phyloP scores from a whole-genome alignment of 2,113 vertebrate species.

The Pandion haliaetus region DNA sequence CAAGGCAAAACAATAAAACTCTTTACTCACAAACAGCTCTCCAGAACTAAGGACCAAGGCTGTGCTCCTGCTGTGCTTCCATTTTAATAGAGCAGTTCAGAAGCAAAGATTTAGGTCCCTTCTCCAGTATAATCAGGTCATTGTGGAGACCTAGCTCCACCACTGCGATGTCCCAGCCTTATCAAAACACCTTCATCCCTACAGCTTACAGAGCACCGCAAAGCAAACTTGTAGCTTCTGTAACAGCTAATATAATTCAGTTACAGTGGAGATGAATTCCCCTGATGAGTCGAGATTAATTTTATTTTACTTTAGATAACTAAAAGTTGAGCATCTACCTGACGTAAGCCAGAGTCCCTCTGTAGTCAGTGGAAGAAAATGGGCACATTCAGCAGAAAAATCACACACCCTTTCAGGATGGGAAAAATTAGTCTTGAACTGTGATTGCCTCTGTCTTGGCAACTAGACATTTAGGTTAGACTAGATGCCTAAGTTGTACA shows the following conservation, averaged over 20 bases:
- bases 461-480: neutral
- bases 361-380: neutral
- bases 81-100: neutral
- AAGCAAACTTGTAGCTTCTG: neutral
- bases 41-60: neutral
- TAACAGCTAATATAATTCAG: neutral
- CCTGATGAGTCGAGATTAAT: neutral
- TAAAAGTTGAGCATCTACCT: neutral
- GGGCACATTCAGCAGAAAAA: neutral
- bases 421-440: neutral
- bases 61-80: neutral
- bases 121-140: neutral
- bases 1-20: neutral
- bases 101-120: conserved; percentile 1
- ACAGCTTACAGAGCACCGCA: neutral
- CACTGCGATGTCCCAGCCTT: neutral
- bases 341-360: neutral
- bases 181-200: neutral
- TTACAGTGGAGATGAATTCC: neutral
- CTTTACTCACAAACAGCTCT: neutral
- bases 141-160: neutral
- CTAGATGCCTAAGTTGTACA: neutral
- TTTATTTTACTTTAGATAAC: neutral
- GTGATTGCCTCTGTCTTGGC: neutral
- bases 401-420: neutral